phyloP scores from a whole-genome alignment of 2,797 vertebrate species.

The Darevskia nairensis region DNA sequence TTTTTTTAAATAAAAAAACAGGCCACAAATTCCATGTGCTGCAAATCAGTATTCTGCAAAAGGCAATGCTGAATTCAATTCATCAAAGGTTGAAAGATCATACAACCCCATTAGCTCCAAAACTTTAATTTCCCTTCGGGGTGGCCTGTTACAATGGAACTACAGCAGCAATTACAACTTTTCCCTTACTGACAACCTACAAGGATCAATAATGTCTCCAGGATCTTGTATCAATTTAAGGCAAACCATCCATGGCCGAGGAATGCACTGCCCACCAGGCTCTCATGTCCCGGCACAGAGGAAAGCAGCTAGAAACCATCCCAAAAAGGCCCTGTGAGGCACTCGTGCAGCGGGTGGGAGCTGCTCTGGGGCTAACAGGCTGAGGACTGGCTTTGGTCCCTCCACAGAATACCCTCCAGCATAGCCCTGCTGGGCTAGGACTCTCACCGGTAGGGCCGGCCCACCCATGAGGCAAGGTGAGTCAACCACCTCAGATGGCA shows the following conservation, averaged over 20 bases:
- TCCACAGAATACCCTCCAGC: neutral
- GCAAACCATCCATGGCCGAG: constrained; percentile 55
- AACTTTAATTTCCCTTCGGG: constrained; percentile 83
- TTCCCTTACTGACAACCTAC: constrained; percentile 77
- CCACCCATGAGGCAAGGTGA: too few relatives aligned
- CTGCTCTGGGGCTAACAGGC: neutral
- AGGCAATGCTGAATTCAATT: constrained; percentile 73
- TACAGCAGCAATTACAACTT: constrained; percentile 82
- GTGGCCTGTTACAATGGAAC: constrained; percentile 80
- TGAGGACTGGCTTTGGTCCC: neutral
- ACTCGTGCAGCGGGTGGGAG: neutral
- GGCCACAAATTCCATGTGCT: constrained; percentile 58
- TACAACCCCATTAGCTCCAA: constrained; percentile 82
- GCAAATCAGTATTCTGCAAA: constrained; percentile 76
- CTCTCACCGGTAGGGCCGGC: neutral
- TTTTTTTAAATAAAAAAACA: neutral
- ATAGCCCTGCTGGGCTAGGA: neutral
- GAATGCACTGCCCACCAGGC: neutral
- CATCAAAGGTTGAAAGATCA: constrained; percentile 81
- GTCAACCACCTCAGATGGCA: too few relatives aligned
- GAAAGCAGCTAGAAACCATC: neutral
- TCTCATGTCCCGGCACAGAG: neutral
- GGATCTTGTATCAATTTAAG: constrained; percentile 58
- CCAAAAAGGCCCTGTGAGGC: neutral
- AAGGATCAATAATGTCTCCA: constrained; percentile 78